Evolutionary conservation across 2,888 invertebrate genomes (phyloP), one percentile per base, ranked within the genome.

Genomic region (Hypsopygia costalis): DNA sequence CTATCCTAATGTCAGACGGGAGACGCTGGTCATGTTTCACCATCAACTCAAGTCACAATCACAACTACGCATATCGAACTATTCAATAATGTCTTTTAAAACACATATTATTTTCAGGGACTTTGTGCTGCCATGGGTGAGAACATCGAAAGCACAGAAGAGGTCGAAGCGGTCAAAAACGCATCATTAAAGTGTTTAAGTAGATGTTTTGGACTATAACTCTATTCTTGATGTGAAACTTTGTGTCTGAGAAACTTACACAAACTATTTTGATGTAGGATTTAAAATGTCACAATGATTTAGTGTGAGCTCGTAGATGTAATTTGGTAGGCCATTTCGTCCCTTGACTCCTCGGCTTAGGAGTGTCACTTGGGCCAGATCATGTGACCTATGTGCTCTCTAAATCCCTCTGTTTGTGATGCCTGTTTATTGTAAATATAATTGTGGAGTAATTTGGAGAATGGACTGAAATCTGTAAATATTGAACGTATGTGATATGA

Each of bases 51-150:
- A n/a, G n/a, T n/a, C n/a, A n/a, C n/a, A n/a, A n/a, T n/a, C n/a
- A n/a, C n/a, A n/a, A n/a, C n/a, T n/a, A n/a, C n/a, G n/a, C n/a
- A n/a, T n/a, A n/a, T n/a, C n/a, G n/a, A n/a, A n/a, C n/a, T n/a
- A n/a, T n/a, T n/a, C n/a, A n/a, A n/a, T n/a, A n/a, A n/a, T n/a
- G n/a, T n/a, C n/a, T n/a, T n/a, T n/a, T n/a, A n/a, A n/a, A 32
- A 12, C n/a, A 7, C 10, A 12, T 10, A 11, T 9, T 5, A 8
- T 8, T 41, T 81, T 1, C 77, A 86, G 86, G 31, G 64, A 74
- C 52, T 86, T 86, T 51, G 60, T 71, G 57, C 63, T 81, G 28
- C 81, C 87, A 0, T 87, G 87, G 87, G 76, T 86, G 48, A 61
- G 75, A 47, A 74, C 62, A 10, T 78, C 85, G 0, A 82, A 81